A percentile compares a stretch with the other conserved stretches of the same genome.
These are phyloP conservation scores for Lepas anatifera DNA, from an alignment of 2,888 invertebrate genomes.

Conservation along the genomic window DNA sequence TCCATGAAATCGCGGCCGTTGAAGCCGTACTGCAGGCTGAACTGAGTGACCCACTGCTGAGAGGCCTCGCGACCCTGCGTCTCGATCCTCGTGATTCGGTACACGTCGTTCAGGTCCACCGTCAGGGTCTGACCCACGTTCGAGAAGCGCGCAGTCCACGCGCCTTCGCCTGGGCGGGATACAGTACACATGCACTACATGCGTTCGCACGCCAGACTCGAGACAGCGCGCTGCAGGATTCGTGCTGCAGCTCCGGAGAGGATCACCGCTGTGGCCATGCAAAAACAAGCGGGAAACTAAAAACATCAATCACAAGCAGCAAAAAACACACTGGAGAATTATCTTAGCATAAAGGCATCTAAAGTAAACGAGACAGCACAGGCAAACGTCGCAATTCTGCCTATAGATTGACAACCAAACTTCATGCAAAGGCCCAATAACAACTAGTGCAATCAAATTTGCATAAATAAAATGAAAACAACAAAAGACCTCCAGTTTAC, in stretches of 20 bases:
- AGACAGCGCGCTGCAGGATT: not conserved
- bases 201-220: too few species aligned
- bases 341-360: too few species aligned
- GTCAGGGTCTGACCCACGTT: conserved; percentile 87
- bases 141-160: conserved; percentile 81
- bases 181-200: conserved; percentile 21
- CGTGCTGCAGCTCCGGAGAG: not conserved
- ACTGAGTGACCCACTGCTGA: conserved; percentile 86
- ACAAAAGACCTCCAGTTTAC: too few species aligned
- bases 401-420: too few species aligned
- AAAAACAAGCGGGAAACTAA: too few species aligned
- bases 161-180: conserved; percentile 31
- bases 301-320: too few species aligned
- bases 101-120: conserved; percentile 73
- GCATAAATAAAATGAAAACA: too few species aligned
- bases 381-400: too few species aligned
- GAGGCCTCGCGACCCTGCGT: conserved; percentile 83
- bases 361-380: too few species aligned
- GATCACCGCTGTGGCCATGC: not conserved
- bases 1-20: conserved; percentile 79
- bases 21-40: conserved; percentile 81
- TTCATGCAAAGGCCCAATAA: too few species aligned
- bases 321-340: not conserved
- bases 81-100: conserved; percentile 76
- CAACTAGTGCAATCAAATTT: too few species aligned